A percentile compares a stretch with the other conserved stretches of the same genome.
Conservation (phyloP, 2,888 invertebrate genomes). For the Thera britannica region DNA sequence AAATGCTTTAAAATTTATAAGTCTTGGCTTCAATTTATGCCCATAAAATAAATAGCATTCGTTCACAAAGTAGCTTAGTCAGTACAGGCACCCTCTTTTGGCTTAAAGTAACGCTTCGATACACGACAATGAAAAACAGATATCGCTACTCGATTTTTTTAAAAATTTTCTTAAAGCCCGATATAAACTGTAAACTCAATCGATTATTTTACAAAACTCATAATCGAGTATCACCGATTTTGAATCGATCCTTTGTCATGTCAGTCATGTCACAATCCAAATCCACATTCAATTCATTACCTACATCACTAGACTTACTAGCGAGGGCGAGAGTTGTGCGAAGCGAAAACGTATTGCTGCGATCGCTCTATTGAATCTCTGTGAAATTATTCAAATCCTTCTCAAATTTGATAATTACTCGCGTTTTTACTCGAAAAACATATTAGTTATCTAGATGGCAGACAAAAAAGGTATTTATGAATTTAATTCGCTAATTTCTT, state of each 20-base stretch:
- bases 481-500: slow-evolving; percentile 67
- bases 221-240: not conserved
- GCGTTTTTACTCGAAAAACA: slow-evolving; percentile 59
- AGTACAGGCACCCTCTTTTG: no score
- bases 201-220: no score
- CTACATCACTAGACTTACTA: slow-evolving; percentile 57
- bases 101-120: no score
- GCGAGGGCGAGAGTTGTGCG: slow-evolving; percentile 60
- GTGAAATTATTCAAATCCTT: slow-evolving; percentile 48
- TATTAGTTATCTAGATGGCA: slow-evolving; percentile 76
- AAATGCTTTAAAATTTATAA: no score
- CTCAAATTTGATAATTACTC: slow-evolving; percentile 57
- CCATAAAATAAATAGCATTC: no score
- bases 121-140: no score
- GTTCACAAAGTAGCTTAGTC: no score
- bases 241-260: not conserved
- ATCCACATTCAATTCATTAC: not conserved
- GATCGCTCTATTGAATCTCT: slow-evolving; percentile 58
- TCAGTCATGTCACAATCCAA: slow-evolving; percentile 3
- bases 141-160: no score
- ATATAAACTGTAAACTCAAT: no score
- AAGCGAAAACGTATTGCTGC: slow-evolving; percentile 60
- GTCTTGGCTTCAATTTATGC: no score
- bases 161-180: no score
- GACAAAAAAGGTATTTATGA: slow-evolving; percentile 85